These are phyloP conservation scores for Cinara cedri DNA, from an alignment of 2,888 invertebrate species.

Conservation along the genomic window DNA sequence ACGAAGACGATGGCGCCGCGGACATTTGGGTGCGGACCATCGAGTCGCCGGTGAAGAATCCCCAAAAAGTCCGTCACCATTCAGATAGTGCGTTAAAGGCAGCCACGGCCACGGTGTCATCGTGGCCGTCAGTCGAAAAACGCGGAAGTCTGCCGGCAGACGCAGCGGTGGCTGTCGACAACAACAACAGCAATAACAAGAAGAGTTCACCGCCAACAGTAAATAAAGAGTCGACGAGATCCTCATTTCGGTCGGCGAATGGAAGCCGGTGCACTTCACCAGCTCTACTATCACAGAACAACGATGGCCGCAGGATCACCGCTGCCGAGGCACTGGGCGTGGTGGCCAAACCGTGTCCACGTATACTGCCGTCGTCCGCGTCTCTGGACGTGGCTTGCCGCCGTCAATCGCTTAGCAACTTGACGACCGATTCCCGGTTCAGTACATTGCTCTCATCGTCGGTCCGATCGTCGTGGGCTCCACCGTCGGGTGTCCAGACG, in stretches of 20 bases:
- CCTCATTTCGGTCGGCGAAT: slow-evolving; percentile 7
- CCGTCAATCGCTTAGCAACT: slow-evolving; percentile 60
- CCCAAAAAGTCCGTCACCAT: slow-evolving; percentile 42
- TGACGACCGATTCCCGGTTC: slow-evolving; percentile 60
- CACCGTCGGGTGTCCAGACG: slow-evolving; percentile 58
- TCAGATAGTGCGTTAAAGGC: slow-evolving; percentile 46
- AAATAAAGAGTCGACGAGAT: slow-evolving; percentile 15
- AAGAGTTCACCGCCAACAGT: slow-evolving; percentile 17
- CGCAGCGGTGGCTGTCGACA: background rate
- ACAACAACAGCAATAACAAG: background rate
- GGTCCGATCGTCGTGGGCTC: slow-evolving; percentile 60
- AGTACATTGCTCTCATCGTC: slow-evolving; percentile 59
- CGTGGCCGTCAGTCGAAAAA: slow-evolving; percentile 22
- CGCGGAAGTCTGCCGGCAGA: slow-evolving; percentile 38
- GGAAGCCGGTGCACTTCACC: slow-evolving; percentile 43
- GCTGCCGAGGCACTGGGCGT: slow-evolving; percentile 61
- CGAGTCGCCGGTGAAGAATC: slow-evolving; percentile 60
- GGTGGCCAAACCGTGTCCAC: slow-evolving; percentile 60
- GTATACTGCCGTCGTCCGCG: slow-evolving; percentile 57
- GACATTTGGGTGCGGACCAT: slow-evolving; percentile 61
- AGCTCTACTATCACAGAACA: slow-evolving; percentile 4
- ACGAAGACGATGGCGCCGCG: slow-evolving; percentile 60
- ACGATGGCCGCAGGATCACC: slow-evolving; percentile 58
- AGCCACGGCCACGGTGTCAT: background rate
- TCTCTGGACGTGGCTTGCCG: slow-evolving; percentile 59